Conservation (phyloP, 2,113 vertebrate species). For the Baryphthengus martii region DNA sequence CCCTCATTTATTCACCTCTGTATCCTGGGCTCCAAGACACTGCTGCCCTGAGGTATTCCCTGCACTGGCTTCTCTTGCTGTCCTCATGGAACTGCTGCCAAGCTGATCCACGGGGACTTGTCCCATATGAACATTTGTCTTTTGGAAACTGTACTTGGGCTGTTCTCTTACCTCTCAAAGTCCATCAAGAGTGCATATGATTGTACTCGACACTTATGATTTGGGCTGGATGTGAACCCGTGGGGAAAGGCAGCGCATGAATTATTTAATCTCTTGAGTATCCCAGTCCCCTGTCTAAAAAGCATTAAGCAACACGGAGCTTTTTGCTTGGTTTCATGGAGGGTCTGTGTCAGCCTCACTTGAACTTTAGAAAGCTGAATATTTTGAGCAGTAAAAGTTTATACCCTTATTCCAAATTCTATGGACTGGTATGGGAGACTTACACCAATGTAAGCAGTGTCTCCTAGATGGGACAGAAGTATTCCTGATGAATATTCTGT, state of each 20-base stretch:
- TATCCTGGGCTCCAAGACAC: not conserved
- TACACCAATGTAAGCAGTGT: not conserved
- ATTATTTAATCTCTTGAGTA: not conserved
- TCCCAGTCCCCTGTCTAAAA: not conserved
- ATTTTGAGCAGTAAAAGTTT: not conserved
- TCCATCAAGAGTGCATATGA: fast-evolving
- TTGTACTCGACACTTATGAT: not conserved
- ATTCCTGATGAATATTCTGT: not conserved
- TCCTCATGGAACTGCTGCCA: not conserved
- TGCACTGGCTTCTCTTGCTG: not conserved
- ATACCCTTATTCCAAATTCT: not conserved
- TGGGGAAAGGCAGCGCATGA: not conserved
- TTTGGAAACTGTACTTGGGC: not conserved
- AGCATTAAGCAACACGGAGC: not conserved
- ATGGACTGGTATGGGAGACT: not conserved
- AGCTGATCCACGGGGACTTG: not conserved
- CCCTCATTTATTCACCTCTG: not conserved
- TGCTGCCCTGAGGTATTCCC: not conserved
- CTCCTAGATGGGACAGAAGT: not conserved
- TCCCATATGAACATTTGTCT: not conserved
- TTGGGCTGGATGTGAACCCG: not conserved
- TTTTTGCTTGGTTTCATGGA: not conserved
- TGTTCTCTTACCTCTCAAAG: not conserved
- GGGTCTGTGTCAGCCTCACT: not conserved
- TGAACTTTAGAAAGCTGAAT: not conserved